phyloP scores from a whole-genome alignment of 2,113 vertebrate genomes.

The Mus spicilegus region DNA sequence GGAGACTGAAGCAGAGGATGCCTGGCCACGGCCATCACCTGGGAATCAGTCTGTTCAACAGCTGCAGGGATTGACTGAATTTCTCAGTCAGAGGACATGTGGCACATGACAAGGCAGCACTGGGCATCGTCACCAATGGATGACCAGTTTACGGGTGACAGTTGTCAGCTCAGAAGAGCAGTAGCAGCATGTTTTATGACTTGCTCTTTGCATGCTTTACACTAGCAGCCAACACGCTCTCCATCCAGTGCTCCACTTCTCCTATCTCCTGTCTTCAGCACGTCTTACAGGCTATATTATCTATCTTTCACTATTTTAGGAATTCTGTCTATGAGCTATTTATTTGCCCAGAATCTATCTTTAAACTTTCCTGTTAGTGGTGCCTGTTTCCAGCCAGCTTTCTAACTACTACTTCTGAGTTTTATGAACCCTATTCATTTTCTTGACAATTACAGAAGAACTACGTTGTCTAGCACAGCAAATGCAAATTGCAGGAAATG shows the following conservation, averaged over 20 bases:
- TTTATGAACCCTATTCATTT: not conserved
- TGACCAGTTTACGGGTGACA: not conserved
- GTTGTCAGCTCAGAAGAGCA: no score
- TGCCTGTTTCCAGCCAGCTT: not conserved
- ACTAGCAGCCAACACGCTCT: no score
- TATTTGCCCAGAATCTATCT: not conserved
- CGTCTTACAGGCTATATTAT: not conserved
- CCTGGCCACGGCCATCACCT: no score
- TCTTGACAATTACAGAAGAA: not conserved
- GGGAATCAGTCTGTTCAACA: not conserved
- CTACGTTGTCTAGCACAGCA: not conserved
- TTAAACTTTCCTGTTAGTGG: not conserved
- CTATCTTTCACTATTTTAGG: not conserved
- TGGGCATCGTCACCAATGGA: not conserved
- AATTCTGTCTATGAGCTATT: not conserved
- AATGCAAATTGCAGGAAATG: not conserved
- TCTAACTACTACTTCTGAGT: not conserved
- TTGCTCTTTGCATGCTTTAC: not conserved
- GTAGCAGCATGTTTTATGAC: not conserved
- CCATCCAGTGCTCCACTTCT: not conserved
- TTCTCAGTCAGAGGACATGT: not conserved
- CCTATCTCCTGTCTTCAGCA: not conserved
- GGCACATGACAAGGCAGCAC: no score
- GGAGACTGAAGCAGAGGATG: not conserved
- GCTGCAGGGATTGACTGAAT: not conserved